Base-by-base conservation (phyloP, 2,888 invertebrate genomes). In the Brachyptera risi region DNA sequence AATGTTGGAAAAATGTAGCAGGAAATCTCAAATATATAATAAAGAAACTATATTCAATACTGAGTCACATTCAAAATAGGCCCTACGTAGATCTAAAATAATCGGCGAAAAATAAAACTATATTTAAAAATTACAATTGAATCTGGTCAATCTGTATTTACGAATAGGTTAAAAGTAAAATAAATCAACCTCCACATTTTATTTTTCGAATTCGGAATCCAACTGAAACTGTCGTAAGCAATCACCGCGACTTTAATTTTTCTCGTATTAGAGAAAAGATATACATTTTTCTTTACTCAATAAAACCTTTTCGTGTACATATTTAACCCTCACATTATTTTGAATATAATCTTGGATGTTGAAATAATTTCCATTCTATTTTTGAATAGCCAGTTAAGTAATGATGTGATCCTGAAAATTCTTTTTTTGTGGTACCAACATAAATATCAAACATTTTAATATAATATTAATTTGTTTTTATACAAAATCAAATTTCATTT, bases 381-480 rank as follows among this genome's bases (percentile, higher is more conserved):
- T n/a, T n/a, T n/a, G n/a, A n/a, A n/a, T n/a, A n/a, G n/a, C n/a
- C n/a, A n/a, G n/a, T n/a, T n/a, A n/a, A n/a, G n/a, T n/a, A n/a
- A n/a, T n/a, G n/a, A n/a, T n/a, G n/a, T n/a, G n/a, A n/a, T n/a
- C n/a, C n/a, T n/a, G n/a, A n/a, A n/a, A n/a, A n/a, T n/a, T n/a
- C n/a, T n/a, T n/a, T n/a, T 21, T 31, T 31, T 31, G 7, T 11
- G 31, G 11, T 31, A 31, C 31, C 31, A 31, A 31, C 31, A 31
- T 7, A 31, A 31, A 31, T 31, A 31, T 5, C 11, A 31, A 5
- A 31, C 31, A 7, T 31, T 31, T 31, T 7, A 31, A 31, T 7
- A 21, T 17, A 23, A 37, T 37, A 54, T 54, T 19, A 54, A 54
- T 54, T 54, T 40, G 7, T 40, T 40, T 51, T 31, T 5, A 51